Evolutionary conservation across 2,113 vertebrate species (phyloP).

Genomic region (Tachycineta bicolor): DNA sequence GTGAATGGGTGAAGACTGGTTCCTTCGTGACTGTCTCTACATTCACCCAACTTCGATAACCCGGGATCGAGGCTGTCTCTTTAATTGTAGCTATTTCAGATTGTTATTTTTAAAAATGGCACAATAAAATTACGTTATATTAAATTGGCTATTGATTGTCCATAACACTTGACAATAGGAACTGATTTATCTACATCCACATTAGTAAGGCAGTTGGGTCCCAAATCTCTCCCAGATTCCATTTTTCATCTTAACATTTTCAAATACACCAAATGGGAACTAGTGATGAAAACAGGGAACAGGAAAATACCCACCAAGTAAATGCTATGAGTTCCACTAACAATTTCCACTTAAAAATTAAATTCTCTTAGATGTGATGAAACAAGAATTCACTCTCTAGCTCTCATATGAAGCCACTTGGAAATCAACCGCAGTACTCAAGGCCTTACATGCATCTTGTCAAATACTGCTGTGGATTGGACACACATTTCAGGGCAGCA

Average conservation of each 20-base stretch:
- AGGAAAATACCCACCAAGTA: neutral
- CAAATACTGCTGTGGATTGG: neutral
- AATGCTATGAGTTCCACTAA: neutral
- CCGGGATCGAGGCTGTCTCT: too few relatives aligned
- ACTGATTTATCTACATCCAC: slow-evolving; percentile 35
- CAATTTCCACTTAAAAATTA: neutral
- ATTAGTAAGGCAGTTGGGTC: slow-evolving; percentile 73
- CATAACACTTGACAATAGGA: neutral
- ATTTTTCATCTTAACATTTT: slow-evolving; percentile 74
- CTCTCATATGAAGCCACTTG: neutral
- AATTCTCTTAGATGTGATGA: neutral
- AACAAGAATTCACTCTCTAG: neutral
- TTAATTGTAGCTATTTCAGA: too few relatives aligned
- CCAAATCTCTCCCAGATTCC: slow-evolving; percentile 78
- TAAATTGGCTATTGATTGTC: too few relatives aligned
- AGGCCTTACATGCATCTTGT: neutral
- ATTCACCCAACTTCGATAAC: too few relatives aligned
- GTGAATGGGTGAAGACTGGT: too few relatives aligned
- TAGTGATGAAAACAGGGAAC: neutral
- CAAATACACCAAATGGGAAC: slow-evolving; percentile 77
- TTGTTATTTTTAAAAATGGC: too few relatives aligned
- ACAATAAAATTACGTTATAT: too few relatives aligned
- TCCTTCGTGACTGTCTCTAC: too few relatives aligned
- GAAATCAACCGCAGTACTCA: neutral
- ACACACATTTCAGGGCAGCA: neutral